Conservation (phyloP, 1,140 invertebrate species). For the Leptoteleia sp. region DNA sequence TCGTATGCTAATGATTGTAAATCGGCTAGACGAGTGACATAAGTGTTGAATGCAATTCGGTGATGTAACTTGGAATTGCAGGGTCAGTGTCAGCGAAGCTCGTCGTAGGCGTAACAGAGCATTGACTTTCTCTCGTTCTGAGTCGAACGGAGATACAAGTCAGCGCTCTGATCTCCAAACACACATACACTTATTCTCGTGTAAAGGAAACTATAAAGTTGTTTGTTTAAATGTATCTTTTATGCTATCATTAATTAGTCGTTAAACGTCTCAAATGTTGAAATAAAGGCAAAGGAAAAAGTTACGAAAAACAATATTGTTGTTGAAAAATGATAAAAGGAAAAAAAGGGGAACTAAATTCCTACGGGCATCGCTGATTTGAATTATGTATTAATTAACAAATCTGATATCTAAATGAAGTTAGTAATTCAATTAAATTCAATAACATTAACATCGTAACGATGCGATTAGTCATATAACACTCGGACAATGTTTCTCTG, state of each 20-base stretch:
- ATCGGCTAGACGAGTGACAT: slow-evolving; percentile 64
- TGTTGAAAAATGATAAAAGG: neutral
- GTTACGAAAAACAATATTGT: slow-evolving; percentile 1
- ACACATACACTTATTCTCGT: neutral
- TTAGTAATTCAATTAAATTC: slow-evolving; percentile 28
- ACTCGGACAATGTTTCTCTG: slow-evolving; percentile 16
- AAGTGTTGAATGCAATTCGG: slow-evolving; percentile 57
- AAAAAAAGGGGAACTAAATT: neutral
- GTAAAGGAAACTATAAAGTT: neutral
- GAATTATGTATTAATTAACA: slow-evolving; percentile 21
- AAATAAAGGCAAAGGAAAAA: no score
- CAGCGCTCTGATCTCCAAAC: slow-evolving; percentile 5
- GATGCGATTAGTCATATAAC: slow-evolving; percentile 7
- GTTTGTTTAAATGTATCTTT: neutral
- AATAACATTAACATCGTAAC: slow-evolving; percentile 20
- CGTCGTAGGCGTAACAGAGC: slow-evolving; percentile 54
- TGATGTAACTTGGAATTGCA: slow-evolving; percentile 64
- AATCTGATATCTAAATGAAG: slow-evolving; percentile 1
- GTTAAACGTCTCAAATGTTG: no score
- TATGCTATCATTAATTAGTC: no score
- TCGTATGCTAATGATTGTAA: slow-evolving; percentile 58
- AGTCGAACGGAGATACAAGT: slow-evolving; percentile 13
- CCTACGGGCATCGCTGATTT: neutral
- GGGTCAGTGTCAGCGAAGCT: slow-evolving; percentile 66
- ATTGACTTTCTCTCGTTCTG: slow-evolving; percentile 56